Evolutionary conservation across 2,113 vertebrate genomes (phyloP).

Genomic region (Calidris pugnax): DNA sequence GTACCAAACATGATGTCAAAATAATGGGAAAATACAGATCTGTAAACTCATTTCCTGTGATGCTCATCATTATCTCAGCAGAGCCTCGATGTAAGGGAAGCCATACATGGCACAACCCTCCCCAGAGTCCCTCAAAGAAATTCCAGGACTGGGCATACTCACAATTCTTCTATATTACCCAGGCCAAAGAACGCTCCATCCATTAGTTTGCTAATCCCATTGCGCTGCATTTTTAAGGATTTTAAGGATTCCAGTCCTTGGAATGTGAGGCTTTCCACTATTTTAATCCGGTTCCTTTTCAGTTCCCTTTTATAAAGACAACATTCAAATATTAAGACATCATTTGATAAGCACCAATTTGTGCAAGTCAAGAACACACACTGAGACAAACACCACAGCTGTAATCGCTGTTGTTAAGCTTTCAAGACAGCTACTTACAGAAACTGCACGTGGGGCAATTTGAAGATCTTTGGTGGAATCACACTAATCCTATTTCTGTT

Average conservation of each 20-base stretch:
- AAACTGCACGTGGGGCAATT: slow-evolving; percentile 88
- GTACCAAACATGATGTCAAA: background rate
- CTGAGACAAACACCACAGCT: background rate
- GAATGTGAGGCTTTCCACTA: slow-evolving; percentile 94
- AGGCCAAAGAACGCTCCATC: slow-evolving; percentile 97
- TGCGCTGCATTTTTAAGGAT: slow-evolving; percentile 94
- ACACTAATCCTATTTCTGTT: slow-evolving; percentile 89
- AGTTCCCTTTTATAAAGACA: slow-evolving; percentile 81
- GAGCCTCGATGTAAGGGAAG: background rate
- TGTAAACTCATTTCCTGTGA: background rate
- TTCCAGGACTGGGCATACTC: slow-evolving; percentile 58
- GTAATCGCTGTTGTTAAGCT: background rate
- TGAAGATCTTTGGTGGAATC: slow-evolving; percentile 93
- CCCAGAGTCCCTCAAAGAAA: background rate
- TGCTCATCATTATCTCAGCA: background rate
- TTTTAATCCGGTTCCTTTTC: slow-evolving; percentile 93
- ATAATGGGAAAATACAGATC: background rate
- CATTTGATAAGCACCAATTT: background rate
- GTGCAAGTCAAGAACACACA: background rate
- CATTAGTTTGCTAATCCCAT: slow-evolving; percentile 92
- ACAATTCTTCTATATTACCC: slow-evolving; percentile 91
- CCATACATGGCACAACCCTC: background rate
- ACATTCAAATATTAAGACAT: background rate
- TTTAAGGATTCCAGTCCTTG: slow-evolving; percentile 92
- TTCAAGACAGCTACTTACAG: slow-evolving; percentile 83